phyloP scores from a whole-genome alignment of 2,797 vertebrate genomes.

The Eulemur albifrons region DNA sequence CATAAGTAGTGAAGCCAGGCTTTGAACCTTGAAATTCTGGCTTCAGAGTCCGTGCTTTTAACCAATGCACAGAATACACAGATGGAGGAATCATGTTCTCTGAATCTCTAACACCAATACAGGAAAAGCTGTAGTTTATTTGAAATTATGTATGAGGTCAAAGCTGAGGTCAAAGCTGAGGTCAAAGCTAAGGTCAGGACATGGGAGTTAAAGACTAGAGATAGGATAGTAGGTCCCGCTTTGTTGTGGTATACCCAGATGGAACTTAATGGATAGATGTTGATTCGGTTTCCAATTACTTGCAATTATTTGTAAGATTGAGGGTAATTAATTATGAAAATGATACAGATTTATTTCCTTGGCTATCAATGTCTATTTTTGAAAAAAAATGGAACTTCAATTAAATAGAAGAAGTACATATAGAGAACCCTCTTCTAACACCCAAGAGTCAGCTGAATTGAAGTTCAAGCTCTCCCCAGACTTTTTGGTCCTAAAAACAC shows the following conservation, averaged over 20 bases:
- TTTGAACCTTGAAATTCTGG: background rate
- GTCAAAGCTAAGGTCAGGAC: background rate
- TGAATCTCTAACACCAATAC: background rate
- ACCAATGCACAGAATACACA: background rate
- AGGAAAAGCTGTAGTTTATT: background rate
- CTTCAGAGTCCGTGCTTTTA: background rate
- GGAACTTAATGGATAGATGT: background rate
- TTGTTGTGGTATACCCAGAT: background rate
- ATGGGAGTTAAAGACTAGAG: background rate
- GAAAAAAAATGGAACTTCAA: conserved; percentile 3
- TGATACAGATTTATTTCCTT: background rate
- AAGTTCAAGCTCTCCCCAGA: background rate
- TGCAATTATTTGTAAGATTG: background rate
- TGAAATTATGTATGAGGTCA: background rate
- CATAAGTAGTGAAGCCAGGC: background rate
- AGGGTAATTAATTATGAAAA: background rate
- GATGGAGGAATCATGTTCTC: background rate
- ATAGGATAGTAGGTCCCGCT: background rate
- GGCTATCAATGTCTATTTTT: background rate
- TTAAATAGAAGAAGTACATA: background rate
- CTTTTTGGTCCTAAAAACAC: background rate
- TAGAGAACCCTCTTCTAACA: background rate
- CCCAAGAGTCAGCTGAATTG: background rate
- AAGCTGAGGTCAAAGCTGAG: background rate
- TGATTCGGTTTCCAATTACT: background rate